phyloP scores from a whole-genome alignment of 1,140 invertebrate species.

The Leptopilina clavipes region DNA sequence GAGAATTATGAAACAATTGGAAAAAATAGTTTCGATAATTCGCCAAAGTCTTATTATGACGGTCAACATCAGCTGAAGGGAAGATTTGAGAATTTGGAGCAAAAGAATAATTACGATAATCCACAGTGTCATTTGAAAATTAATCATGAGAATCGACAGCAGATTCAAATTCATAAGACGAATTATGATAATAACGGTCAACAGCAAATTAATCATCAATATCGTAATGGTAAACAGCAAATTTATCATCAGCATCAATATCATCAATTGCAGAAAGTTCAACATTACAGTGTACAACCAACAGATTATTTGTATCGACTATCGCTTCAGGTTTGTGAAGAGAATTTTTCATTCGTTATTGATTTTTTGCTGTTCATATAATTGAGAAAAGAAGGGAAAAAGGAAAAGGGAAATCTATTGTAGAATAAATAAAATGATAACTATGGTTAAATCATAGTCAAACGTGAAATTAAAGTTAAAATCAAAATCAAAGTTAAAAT shows the following conservation, averaged over 20 bases:
- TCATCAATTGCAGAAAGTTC: slow-evolving; percentile 59
- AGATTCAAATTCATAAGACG: background rate
- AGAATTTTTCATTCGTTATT: too few species aligned
- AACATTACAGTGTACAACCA: slow-evolving; percentile 67
- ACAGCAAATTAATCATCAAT: slow-evolving; percentile 36
- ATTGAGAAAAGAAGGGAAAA: too few species aligned
- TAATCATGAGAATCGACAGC: background rate
- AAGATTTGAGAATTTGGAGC: background rate
- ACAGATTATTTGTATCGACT: slow-evolving; percentile 73
- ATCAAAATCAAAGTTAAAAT: too few species aligned
- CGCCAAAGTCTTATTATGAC: background rate
- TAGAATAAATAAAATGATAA: too few species aligned
- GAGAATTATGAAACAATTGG: too few species aligned
- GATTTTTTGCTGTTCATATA: too few species aligned
- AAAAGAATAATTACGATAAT: background rate
- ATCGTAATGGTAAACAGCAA: slow-evolving; percentile 54
- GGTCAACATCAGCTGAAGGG: background rate
- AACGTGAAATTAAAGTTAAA: too few species aligned
- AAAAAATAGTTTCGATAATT: too few species aligned
- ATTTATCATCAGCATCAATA: slow-evolving; percentile 60
- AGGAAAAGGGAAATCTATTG: too few species aligned
- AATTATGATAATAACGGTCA: background rate
- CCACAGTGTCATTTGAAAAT: background rate
- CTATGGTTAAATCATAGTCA: too few species aligned
- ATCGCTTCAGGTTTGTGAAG: slow-evolving; percentile 73